Percentiles rank a stretch among this genome's conserved stretches.
These are phyloP conservation scores for Aplysina aerophoba DNA, from an alignment of 37 sponge, comb jelly and placozoan species.

Conservation along the genomic window DNA sequence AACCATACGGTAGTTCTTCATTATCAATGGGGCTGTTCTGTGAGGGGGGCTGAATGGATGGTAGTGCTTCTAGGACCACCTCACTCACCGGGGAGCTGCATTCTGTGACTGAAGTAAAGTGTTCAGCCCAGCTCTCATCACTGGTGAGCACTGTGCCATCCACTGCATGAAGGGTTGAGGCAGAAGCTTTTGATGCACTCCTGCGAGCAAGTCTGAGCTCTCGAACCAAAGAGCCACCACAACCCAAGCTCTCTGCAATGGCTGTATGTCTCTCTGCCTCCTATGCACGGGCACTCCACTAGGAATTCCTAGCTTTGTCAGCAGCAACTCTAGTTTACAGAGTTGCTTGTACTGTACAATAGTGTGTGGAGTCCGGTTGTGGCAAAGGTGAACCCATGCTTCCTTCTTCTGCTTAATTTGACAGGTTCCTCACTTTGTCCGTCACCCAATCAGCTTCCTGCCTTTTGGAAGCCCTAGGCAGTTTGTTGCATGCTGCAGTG, in stretches of 20 bases:
- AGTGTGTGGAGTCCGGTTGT: slow-evolving; percentile 5
- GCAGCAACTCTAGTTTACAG: slow-evolving; percentile 29
- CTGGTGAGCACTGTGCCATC: slow-evolving; percentile 19
- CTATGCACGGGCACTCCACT: slow-evolving; percentile 31
- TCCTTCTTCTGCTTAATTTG: slow-evolving; percentile 20
- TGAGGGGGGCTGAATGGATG: slow-evolving; percentile 21
- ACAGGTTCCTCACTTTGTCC: slow-evolving; percentile 28
- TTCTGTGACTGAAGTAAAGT: slow-evolving; percentile 15
- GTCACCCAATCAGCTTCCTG: slow-evolving; percentile 33
- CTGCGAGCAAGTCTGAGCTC: slow-evolving; percentile 3
- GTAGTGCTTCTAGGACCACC: slow-evolving; percentile 4
- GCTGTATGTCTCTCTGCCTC: slow-evolving; percentile 14
- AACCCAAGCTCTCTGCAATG: slow-evolving; percentile 5
- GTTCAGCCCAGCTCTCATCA: slow-evolving; percentile 19
- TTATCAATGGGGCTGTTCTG: slow-evolving; percentile 15
- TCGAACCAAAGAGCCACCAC: slow-evolving; percentile 15
- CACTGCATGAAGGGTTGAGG: slow-evolving; percentile 23
- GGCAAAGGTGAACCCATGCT: slow-evolving; percentile 26
- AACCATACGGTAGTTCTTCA: too few relatives aligned
- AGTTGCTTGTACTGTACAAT: slow-evolving; percentile 3
- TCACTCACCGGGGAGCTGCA: slow-evolving; percentile 22
- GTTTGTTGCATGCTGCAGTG: slow-evolving; percentile 16
- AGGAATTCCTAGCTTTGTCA: slow-evolving; percentile 14
- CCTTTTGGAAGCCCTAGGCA: slow-evolving; percentile 29
- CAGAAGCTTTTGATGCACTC: background rate